phyloP scores from a whole-genome alignment of 2,797 vertebrate genomes.

The Tarsius wallacei region DNA sequence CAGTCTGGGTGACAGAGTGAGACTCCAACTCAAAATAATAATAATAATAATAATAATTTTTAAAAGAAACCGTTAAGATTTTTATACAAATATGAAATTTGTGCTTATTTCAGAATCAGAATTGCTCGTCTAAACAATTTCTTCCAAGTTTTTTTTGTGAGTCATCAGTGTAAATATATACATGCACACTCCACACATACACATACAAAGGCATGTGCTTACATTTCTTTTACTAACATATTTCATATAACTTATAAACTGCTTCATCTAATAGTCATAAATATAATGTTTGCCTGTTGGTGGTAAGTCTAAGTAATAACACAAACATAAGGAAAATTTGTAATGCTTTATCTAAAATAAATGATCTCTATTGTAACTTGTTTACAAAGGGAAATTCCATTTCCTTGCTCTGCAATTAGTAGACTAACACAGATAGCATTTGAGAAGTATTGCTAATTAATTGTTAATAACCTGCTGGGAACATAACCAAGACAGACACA shows the following conservation, averaged over 20 bases:
- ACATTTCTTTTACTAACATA: constrained; percentile 2
- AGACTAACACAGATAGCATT: constrained; percentile 80
- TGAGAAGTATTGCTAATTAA: constrained; percentile 92
- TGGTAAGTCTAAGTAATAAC: constrained; percentile 71
- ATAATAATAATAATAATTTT: no score
- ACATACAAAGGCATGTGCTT: neutral
- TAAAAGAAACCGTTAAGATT: neutral
- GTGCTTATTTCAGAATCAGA: neutral
- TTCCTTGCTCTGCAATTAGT: constrained; percentile 86
- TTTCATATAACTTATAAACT: constrained; percentile 53
- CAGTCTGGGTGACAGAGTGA: no score
- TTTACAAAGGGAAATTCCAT: constrained; percentile 86
- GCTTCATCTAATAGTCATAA: constrained; percentile 66
- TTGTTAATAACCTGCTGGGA: constrained; percentile 93
- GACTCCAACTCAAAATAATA: no score
- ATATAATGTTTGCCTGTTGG: constrained; percentile 62
- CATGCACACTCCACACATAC: no score
- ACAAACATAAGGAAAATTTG: constrained; percentile 75
- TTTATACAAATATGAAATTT: constrained; percentile 49
- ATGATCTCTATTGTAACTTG: constrained; percentile 84
- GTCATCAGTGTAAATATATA: neutral
- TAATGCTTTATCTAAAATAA: constrained; percentile 81
- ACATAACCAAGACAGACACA: constrained; percentile 89
- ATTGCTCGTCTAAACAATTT: constrained; percentile 37
- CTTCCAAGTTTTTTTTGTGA: constrained; percentile 23